phyloP scores from a whole-genome alignment of 2,888 invertebrate genomes.

The Trisateles emortualis region DNA sequence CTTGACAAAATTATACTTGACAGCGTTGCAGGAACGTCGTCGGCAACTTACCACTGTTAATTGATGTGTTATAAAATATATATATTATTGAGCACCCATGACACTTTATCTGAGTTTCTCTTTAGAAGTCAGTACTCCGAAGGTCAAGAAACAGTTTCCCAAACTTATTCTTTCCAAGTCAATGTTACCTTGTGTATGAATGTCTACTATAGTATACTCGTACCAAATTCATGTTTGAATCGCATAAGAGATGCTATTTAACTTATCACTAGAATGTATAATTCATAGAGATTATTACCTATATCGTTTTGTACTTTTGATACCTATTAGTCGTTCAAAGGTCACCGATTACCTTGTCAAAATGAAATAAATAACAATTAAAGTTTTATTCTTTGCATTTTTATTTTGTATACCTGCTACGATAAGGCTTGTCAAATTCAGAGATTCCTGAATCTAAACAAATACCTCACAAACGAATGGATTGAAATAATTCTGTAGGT shows the following conservation, averaged over 20 bases:
- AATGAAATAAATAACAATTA: conserved; percentile 83
- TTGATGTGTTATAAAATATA: neutral
- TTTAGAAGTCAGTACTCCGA: neutral
- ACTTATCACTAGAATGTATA: conserved; percentile 75
- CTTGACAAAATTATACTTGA: too few relatives aligned
- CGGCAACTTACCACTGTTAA: too few relatives aligned
- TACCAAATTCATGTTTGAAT: conserved; percentile 70
- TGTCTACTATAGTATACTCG: conserved; percentile 55
- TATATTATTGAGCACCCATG: neutral
- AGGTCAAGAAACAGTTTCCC: conserved; percentile 4
- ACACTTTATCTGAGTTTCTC: conserved; percentile 2
- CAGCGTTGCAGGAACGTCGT: too few relatives aligned
- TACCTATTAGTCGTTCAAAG: conserved; percentile 82
- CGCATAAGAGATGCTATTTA: conserved; percentile 76
- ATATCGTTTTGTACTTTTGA: conserved; percentile 84
- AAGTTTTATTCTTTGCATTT: conserved; percentile 62
- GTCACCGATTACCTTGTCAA: conserved; percentile 85
- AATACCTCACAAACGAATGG: too few relatives aligned
- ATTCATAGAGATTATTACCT: conserved; percentile 78
- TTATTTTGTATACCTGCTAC: conserved; percentile 34
- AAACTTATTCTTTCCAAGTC: conserved; percentile 37
- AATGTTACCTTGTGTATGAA: conserved; percentile 63
- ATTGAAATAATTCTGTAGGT: too few relatives aligned
- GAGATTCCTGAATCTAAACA: neutral
- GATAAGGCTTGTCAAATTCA: neutral